These are phyloP conservation scores for Dinoponera quadriceps DNA, from an alignment of 1,140 invertebrate genomes.

Conservation along the genomic window DNA sequence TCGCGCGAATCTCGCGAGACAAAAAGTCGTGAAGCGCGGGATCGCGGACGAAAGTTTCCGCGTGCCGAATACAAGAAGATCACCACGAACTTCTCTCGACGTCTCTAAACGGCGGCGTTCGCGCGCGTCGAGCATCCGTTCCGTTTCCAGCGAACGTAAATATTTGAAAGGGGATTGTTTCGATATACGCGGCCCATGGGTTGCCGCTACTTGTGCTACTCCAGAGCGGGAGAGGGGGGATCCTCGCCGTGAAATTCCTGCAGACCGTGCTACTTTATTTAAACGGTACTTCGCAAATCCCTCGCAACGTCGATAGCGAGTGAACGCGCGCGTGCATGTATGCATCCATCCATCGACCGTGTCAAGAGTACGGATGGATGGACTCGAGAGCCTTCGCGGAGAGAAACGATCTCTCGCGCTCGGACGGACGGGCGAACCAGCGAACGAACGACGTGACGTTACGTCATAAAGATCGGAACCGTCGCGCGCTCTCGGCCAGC, in stretches of 20 bases:
- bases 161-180: constrained; percentile 45
- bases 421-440: neutral
- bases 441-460: constrained; percentile 7
- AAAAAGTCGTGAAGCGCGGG: neutral
- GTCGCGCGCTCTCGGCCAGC: constrained; percentile 14
- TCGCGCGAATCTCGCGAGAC: neutral
- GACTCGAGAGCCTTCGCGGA: neutral
- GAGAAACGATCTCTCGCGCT: constrained; percentile 16
- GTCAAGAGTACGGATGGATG: neutral
- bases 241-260: constrained; percentile 13
- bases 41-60: constrained; percentile 1
- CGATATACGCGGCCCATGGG: neutral
- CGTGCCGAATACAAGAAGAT: neutral
- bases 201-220: no score
- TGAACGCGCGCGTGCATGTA: neutral
- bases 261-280: constrained; percentile 28
- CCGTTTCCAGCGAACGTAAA: constrained; percentile 7
- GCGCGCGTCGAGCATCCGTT: neutral
- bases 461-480: constrained; percentile 25
- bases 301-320: neutral
- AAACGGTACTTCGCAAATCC: constrained; percentile 36
- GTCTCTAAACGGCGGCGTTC: neutral
- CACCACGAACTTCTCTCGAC: neutral
- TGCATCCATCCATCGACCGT: no score
- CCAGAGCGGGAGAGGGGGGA: neutral